Evolutionary conservation across 2,113 vertebrate species (phyloP), one percentile per base, ranked within the genome.

Genomic region (Syrrhaptes paradoxus): DNA sequence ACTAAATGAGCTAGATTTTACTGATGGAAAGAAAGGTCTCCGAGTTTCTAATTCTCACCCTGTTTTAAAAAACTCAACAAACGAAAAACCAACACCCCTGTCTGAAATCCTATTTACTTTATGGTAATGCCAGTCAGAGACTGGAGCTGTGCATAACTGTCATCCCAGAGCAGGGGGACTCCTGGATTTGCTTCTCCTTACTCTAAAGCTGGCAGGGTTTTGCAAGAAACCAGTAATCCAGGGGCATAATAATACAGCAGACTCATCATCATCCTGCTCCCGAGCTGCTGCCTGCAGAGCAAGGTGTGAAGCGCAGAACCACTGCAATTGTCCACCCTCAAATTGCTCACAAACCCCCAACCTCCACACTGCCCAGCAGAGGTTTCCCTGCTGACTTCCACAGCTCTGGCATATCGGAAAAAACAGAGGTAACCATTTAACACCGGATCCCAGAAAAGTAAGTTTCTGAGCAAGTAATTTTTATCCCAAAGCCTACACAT

Each of bases 321-420:
- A 18, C 22, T 2, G 0, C 28, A 17, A 2, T 0, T 43, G 32
- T 11, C 36, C 28, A 5, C 22, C 22, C 22, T 49, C 4, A 3
- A 9, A 25, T 10, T 59, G 36, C 43, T 67, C 34, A 2, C 16
- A 41, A 54, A 46, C 6, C 9, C 31, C 25, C 1, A 12, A 13
- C 1, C 58, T 25, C 46, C 2, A 0, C 22, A 10, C 36, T n/a
- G 24, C 45, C 18, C 51, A 5, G 4, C 26, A 6, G 46, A 54
- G 22, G 6, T 10, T 36, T 38, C 52, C 62, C 63, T 22, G 31
- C 29, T 26, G 46, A 14, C 22, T 15, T 7, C 4, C 22, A 4
- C 17, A 46, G 51, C 58, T 43, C 28, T 9, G 51, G 41, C 0
- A 0, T 2, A 7, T 5, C 0, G 4, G 36, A 13, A 54, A 72